Evolutionary conservation across 2,888 invertebrate species (phyloP).

Genomic region (Andrena marginata): DNA sequence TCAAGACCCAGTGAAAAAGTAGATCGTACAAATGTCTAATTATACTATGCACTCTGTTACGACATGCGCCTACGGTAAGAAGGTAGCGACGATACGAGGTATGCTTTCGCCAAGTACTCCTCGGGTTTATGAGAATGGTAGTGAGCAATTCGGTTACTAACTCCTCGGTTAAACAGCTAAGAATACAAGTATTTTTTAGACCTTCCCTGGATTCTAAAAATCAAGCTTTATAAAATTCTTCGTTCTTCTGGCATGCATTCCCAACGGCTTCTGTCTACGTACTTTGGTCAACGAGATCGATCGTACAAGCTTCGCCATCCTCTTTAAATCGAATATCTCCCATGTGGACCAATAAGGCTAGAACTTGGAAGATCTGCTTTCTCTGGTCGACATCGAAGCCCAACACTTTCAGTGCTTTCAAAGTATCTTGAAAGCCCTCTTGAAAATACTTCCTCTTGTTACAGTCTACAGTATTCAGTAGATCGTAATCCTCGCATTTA

Average conservation of each 20-base stretch:
- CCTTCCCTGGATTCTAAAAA: constrained; percentile 76
- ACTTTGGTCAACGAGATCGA: constrained; percentile 71
- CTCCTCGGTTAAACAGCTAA: constrained; percentile 71
- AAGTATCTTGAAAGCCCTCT: constrained; percentile 75
- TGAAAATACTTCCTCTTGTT: constrained; percentile 45
- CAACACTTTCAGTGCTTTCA: constrained; percentile 77
- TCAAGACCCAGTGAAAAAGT: constrained; percentile 82
- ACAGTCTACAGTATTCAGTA: constrained; percentile 65
- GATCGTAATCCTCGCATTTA: constrained; percentile 70
- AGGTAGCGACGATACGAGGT: constrained; percentile 79
- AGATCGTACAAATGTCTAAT: constrained; percentile 83
- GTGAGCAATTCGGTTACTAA: constrained; percentile 75
- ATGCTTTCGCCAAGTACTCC: constrained; percentile 70
- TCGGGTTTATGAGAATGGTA: constrained; percentile 78
- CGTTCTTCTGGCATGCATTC: background rate
- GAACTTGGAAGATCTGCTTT: constrained; percentile 76
- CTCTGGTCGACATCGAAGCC: constrained; percentile 71
- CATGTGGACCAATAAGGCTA: constrained; percentile 81
- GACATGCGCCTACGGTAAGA: constrained; percentile 80
- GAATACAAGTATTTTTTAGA: constrained; percentile 71
- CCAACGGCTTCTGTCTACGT: constrained; percentile 1
- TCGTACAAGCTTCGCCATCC: constrained; percentile 67
- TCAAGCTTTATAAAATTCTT: constrained; percentile 1
- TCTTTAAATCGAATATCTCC: constrained; percentile 80
- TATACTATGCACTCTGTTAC: constrained; percentile 82